phyloP scores from a whole-genome alignment of 2,797 vertebrate genomes.

The Falco biarmicus region DNA sequence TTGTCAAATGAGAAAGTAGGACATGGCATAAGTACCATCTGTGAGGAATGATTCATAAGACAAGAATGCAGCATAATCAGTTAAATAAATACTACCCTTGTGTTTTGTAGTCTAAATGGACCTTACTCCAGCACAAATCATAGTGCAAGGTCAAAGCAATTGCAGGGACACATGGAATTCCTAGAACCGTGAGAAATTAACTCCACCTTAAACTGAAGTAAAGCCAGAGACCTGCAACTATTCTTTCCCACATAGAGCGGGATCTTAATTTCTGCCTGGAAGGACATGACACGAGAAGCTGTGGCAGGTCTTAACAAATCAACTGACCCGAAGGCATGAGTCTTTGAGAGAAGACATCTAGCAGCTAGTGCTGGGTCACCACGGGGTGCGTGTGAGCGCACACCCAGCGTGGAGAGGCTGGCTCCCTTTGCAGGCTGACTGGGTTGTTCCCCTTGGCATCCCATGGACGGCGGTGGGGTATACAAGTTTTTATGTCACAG shows the following conservation, averaged over 20 bases:
- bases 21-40: conserved; percentile 66
- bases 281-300: rapidly evolving
- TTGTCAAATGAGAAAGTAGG: conserved; percentile 49
- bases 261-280: neutral
- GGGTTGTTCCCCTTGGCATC: rapidly evolving
- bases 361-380: neutral
- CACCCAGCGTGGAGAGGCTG: neutral
- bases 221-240: neutral
- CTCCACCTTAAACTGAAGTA: neutral
- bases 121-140: conserved; percentile 41
- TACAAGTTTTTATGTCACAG: neutral
- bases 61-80: conserved; percentile 63
- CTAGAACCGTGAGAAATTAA: conserved; percentile 25
- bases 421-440: neutral
- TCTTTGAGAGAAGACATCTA: neutral
- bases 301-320: neutral
- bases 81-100: conserved; percentile 69
- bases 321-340: neutral
- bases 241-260: neutral
- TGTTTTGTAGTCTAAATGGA: conserved; percentile 56
- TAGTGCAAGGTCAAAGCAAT: conserved; percentile 21
- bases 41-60: conserved; percentile 63
- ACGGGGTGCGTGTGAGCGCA: rapidly evolving
- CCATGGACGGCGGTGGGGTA: rapidly evolving
- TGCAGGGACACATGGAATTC: neutral